phyloP scores from a whole-genome alignment of 2,797 vertebrate genomes.

The Rhabdomys pumilio region DNA sequence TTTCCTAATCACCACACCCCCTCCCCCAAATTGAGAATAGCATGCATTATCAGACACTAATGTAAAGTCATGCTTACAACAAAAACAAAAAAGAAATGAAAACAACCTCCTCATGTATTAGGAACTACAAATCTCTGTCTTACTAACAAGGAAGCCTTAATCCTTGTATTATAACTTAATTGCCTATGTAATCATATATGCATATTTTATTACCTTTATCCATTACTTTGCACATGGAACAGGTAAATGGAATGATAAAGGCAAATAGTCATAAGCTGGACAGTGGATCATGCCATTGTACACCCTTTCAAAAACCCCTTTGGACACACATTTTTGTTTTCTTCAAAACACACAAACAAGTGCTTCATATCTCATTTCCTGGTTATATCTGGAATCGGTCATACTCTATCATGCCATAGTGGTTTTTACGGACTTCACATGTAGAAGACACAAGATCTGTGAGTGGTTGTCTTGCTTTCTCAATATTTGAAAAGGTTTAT shows the following conservation, averaged over 20 bases:
- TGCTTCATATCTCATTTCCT: neutral
- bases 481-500: neutral
- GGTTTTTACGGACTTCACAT: neutral
- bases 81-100: neutral
- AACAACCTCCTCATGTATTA: neutral
- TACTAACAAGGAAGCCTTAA: neutral
- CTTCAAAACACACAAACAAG: neutral
- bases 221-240: neutral
- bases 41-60: neutral
- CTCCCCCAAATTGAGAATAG: neutral
- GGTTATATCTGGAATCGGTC: neutral
- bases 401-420: neutral
- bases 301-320: neutral
- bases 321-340: neutral
- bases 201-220: neutral
- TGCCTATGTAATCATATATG: neutral
- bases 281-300: neutral
- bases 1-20: neutral
- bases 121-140: neutral
- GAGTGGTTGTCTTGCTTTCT: neutral
- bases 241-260: neutral
- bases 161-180: conserved; percentile 5
- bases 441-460: neutral
- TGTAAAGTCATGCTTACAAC: neutral
- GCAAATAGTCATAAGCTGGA: neutral